These are phyloP conservation scores for Lasioglossum marginatum DNA, from an alignment of 2,888 invertebrate genomes.

Conservation along the genomic window DNA sequence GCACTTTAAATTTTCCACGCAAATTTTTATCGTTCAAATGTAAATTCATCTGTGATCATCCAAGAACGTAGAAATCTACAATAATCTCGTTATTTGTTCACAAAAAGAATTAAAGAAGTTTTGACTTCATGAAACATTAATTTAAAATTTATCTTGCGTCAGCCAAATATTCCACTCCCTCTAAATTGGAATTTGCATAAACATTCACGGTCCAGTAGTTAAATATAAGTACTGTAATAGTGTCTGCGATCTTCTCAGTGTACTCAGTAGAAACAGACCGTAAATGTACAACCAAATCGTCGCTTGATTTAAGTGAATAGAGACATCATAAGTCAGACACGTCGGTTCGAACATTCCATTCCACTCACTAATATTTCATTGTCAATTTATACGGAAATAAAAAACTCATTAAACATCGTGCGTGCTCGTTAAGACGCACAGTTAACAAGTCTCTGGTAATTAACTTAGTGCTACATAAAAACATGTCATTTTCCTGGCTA, in stretches of 20 bases:
- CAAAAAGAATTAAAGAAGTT: no score
- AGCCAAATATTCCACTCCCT: background rate
- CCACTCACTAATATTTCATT: background rate
- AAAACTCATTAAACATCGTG: background rate
- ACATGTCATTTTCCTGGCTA: background rate
- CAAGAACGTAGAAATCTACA: no score
- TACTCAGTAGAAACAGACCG: background rate
- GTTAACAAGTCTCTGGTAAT: background rate
- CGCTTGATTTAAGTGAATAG: background rate
- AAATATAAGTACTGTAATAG: background rate
- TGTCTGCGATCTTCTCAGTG: no score
- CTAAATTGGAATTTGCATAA: background rate
- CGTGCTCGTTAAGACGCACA: background rate
- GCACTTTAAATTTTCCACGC: no score
- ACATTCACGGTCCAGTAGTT: background rate
- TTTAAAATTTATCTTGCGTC: background rate
- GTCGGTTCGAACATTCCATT: background rate
- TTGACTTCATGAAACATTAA: no score
- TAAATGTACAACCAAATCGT: background rate
- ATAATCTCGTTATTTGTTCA: no score
- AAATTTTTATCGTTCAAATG: no score
- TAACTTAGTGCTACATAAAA: background rate
- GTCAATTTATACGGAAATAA: background rate
- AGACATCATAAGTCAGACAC: conserved; percentile 3
- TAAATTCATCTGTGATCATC: no score